These are phyloP conservation scores for Epinotia brunnichana DNA, from an alignment of 2,888 invertebrate species.

Conservation along the genomic window DNA sequence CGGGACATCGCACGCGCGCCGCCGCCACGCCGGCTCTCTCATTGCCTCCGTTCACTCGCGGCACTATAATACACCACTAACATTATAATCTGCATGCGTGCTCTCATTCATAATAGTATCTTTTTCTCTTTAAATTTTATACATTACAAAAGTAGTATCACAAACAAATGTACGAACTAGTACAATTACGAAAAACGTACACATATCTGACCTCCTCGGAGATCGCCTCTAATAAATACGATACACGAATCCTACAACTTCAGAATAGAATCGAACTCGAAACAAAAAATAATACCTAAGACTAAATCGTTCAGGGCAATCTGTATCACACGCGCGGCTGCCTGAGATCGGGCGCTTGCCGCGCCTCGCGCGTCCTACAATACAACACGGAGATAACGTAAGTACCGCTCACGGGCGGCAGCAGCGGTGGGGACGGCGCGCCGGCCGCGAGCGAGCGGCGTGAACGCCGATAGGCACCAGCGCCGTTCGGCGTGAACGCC, in stretches of 20 bases:
- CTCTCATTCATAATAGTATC: conserved; percentile 79
- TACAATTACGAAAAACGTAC: conserved; percentile 81
- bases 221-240: conserved; percentile 80
- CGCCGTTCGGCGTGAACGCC: conserved; percentile 49
- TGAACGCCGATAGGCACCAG: conserved; percentile 54
- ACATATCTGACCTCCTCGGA: conserved; percentile 69
- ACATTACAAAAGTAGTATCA: conserved; percentile 85
- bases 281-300: conserved; percentile 81
- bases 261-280: conserved; percentile 81
- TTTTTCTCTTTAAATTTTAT: conserved; percentile 78
- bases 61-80: conserved; percentile 64
- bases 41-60: conserved; percentile 64
- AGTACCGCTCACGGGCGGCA: conserved; percentile 67
- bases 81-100: conserved; percentile 73
- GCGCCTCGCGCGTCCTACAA: conserved; percentile 53
- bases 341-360: conserved; percentile 69
- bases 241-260: conserved; percentile 79
- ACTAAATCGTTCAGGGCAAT: conserved; percentile 76
- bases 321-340: conserved; percentile 79
- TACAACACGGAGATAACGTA: conserved; percentile 69
- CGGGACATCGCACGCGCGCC: conserved; percentile 50
- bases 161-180: conserved; percentile 84
- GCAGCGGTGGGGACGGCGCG: conserved; percentile 65
- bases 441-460: conserved; percentile 54
- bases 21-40: conserved; percentile 54